These are phyloP conservation scores for Apodemus sylvaticus DNA, from an alignment of 2,113 vertebrate species.

Conservation along the genomic window DNA sequence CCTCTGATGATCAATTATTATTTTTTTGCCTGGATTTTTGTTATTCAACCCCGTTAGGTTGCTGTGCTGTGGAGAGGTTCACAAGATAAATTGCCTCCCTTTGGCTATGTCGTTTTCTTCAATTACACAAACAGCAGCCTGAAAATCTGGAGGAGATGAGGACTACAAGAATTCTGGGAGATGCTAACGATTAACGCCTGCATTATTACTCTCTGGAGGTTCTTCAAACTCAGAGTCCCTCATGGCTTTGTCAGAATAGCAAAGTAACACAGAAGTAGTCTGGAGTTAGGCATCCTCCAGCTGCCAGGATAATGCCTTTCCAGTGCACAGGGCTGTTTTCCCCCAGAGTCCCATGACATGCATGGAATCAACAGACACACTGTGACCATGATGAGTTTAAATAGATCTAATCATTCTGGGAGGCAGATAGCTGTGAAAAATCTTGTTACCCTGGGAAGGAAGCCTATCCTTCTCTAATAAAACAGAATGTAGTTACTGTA, in stretches of 20 bases:
- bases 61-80: constrained; percentile 23
- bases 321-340: neutral
- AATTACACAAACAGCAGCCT: constrained; percentile 73
- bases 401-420: constrained; percentile 71
- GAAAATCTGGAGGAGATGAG: constrained; percentile 73
- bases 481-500: constrained; percentile 68
- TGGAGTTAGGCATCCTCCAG: constrained; percentile 16
- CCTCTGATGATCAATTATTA: constrained; percentile 57
- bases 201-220: constrained; percentile 75
- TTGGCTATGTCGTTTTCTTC: constrained; percentile 75
- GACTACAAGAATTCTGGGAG: constrained; percentile 71
- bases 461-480: constrained; percentile 69
- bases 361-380: constrained; percentile 53
- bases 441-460: constrained; percentile 49
- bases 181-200: constrained; percentile 68
- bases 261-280: constrained; percentile 25
- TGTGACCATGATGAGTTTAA: constrained; percentile 48
- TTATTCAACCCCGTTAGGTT: constrained; percentile 48
- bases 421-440: constrained; percentile 64
- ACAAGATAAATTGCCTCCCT: constrained; percentile 77
- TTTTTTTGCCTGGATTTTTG: constrained; percentile 48
- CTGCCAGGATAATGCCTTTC: neutral
- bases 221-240: constrained; percentile 60
- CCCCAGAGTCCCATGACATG: neutral
- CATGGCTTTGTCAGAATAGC: constrained; percentile 57